phyloP scores from a whole-genome alignment of 2,888 invertebrate species.

The Dicyrtomina minuta region DNA sequence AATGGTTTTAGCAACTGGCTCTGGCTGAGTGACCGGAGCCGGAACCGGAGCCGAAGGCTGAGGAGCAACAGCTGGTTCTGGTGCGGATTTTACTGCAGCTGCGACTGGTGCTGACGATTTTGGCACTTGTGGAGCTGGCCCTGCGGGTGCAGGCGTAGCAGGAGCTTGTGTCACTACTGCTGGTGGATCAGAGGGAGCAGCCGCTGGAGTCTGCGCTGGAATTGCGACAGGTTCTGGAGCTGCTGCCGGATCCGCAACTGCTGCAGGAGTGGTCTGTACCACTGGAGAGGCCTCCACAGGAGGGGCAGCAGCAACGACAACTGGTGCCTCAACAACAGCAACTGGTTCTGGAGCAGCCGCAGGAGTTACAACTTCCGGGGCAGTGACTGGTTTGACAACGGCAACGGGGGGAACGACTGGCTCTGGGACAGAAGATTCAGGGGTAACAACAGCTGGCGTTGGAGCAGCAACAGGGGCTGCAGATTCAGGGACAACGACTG shows the following conservation, averaged over 20 bases:
- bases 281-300: constrained; percentile 27
- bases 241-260: constrained; percentile 2
- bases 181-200: background rate
- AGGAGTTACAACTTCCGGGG: constrained; percentile 12
- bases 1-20: constrained; percentile 31
- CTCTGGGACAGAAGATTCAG: constrained; percentile 1
- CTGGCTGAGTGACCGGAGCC: constrained; percentile 35
- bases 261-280: constrained; percentile 18
- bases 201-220: constrained; percentile 2
- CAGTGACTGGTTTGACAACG: background rate
- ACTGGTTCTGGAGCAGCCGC: constrained; percentile 24
- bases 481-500: background rate
- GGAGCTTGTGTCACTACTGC: background rate
- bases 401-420: constrained; percentile 19
- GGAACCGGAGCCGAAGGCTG: constrained; percentile 40
- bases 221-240: constrained; percentile 14
- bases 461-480: constrained; percentile 20
- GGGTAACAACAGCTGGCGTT: constrained; percentile 15
- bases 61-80: constrained; percentile 33
- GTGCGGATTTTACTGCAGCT: constrained; percentile 23
- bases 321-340: constrained; percentile 17
- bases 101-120: background rate
- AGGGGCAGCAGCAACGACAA: constrained; percentile 9
- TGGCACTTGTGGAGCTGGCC: background rate
- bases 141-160: background rate